phyloP scores from a whole-genome alignment of 2,113 vertebrate genomes.

The Pituophis catenifer region DNA sequence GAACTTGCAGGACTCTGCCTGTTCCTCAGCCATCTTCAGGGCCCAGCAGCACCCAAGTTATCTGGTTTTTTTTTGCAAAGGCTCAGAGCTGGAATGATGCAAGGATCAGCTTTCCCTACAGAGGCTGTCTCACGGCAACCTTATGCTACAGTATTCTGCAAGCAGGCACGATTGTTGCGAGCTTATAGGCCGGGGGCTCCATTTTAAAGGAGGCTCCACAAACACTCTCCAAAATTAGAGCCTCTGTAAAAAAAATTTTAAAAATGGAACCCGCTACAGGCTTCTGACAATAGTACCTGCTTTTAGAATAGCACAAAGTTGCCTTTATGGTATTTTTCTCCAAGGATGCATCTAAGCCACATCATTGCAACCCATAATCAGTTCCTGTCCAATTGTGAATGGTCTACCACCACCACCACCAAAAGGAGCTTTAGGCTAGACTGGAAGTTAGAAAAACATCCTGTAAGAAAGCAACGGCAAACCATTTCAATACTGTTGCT shows the following conservation, averaged over 20 bases:
- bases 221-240: background rate
- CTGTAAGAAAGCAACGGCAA: background rate
- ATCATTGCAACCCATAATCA: background rate
- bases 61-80: background rate
- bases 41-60: background rate
- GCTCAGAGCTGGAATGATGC: background rate
- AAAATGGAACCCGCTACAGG: background rate
- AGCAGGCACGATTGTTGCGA: background rate
- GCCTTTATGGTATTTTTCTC: background rate
- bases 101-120: too few species aligned
- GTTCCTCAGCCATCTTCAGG: background rate
- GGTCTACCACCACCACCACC: background rate
- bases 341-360: background rate
- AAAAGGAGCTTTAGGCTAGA: background rate
- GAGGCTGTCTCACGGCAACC: background rate
- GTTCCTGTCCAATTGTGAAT: background rate
- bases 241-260: background rate
- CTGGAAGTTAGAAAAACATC: background rate
- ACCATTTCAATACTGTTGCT: background rate
- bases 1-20: background rate
- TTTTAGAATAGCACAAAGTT: too few species aligned
- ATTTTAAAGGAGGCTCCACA: too few species aligned
- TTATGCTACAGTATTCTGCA: background rate
- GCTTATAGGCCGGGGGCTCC: background rate
- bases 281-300: too few species aligned